Conservation (phyloP, 2,113 vertebrate species). For the Bothrops jararaca region DNA sequence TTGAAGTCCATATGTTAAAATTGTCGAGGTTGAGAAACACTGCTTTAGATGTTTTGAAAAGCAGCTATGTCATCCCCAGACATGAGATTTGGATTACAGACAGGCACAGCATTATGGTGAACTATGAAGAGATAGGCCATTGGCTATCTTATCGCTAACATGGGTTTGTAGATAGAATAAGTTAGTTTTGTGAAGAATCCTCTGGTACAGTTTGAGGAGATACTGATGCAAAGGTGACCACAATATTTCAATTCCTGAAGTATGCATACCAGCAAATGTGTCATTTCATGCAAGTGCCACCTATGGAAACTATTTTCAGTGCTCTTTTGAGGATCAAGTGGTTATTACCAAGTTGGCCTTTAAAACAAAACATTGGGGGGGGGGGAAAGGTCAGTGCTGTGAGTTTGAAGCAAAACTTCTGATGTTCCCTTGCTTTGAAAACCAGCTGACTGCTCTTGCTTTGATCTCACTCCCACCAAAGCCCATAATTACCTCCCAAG, state of each 20-base stretch:
- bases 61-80: not conserved
- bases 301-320: not conserved
- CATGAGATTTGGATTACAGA: not conserved
- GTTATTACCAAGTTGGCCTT: not conserved
- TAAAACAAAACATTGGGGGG: not conserved
- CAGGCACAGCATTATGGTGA: too few species aligned
- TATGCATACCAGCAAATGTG: not conserved
- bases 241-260: not conserved
- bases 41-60: not conserved
- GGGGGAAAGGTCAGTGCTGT: not conserved
- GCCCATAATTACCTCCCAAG: accelerated
- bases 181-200: not conserved
- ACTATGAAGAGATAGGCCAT: not conserved
- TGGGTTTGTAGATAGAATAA: not conserved
- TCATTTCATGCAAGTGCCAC: not conserved
- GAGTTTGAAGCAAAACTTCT: not conserved
- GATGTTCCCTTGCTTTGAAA: not conserved
- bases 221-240: not conserved
- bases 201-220: not conserved
- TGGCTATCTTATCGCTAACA: not conserved
- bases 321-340: not conserved
- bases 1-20: not conserved
- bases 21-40: not conserved
- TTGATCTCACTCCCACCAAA: not conserved
- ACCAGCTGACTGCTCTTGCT: not conserved